Evolutionary conservation across 2,113 vertebrate genomes (phyloP).

Genomic region (Nyctereutes procyonoides): DNA sequence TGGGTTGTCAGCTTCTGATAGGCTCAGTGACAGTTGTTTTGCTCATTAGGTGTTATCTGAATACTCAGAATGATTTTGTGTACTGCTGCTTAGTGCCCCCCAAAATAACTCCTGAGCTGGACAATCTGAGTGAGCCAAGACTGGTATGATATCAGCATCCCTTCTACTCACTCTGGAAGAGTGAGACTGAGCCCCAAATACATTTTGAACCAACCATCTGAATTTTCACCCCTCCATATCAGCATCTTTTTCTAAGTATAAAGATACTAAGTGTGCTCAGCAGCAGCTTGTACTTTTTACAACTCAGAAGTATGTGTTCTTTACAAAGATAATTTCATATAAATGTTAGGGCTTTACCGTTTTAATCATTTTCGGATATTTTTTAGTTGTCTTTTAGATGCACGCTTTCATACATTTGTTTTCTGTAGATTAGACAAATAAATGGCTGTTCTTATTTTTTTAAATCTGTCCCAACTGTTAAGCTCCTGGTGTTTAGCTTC

Average conservation of each 20-base stretch:
- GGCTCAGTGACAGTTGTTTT: not conserved
- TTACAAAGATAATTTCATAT: not conserved
- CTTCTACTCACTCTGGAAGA: not conserved
- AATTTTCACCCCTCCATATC: not conserved
- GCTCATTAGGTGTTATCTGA: not conserved
- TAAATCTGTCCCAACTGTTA: not conserved
- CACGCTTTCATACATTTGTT: not conserved
- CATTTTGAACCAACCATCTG: not conserved
- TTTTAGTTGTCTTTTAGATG: not conserved
- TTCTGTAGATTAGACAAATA: not conserved
- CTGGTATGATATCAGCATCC: rapidly evolving
- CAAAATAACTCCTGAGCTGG: not conserved
- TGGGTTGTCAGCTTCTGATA: not conserved
- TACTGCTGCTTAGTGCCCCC: not conserved
- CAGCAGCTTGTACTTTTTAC: not conserved
- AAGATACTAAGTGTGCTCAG: not conserved
- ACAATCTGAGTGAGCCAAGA: not conserved
- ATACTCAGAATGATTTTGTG: not conserved
- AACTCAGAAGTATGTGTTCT: not conserved
- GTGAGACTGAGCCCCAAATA: not conserved
- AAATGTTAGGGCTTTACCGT: not conserved
- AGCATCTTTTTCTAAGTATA: slow-evolving; percentile 20
- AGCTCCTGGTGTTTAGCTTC: not conserved
- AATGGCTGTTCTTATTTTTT: not conserved
- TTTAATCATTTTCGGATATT: not conserved